Evolutionary conservation across 2,888 invertebrate genomes (phyloP), one percentile per base, ranked within the genome.

Genomic region (Podabrus alpinus): DNA sequence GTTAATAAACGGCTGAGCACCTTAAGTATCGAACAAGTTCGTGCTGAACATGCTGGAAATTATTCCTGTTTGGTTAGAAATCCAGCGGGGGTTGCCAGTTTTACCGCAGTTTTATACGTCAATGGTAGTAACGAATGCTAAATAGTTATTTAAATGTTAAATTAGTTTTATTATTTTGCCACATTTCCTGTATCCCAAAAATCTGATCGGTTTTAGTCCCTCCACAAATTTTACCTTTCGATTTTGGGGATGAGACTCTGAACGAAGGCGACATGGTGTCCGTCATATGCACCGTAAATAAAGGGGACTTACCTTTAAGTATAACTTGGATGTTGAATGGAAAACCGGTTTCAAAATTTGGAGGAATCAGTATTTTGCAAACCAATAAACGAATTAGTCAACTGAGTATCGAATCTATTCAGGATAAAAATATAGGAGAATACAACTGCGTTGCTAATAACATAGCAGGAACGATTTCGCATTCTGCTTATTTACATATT

Each of bases 41-140:
- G 90, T 66, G 93, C 92, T 61, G 89, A 91, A 79, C 94, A 94
- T 86, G 91, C 91, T 71, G 95, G 95, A 79, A 88, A 91, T 70
- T 95, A 93, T 83, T 93, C 93, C 77, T 94, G 94, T 85, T 88
- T 89, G 69, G 94, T 92, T 24, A 88, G 87, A 71, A 94, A 94
- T 87, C 88, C 88, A 80, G 94, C 93, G 59, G 94, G 94, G 76
- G 88, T 89, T 78, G 89, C 91, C 68, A 91, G 91, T 74, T 78
- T 75, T 74, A 77, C 78, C 15, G 76, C 81, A 9, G 16, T 69
- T 67, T 75, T 83, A 72, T 77, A 80, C 66, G 81, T 82, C 15
- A 82, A 82, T 68, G 82, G 82, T 82, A 81, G 25, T 66, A 19
- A 13, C 7, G 19, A 16, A 29, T 59, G 16, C 11, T 64, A 13